Evolutionary conservation across 2,113 vertebrate species (phyloP).

Genomic region (Aegotheles bennettii): DNA sequence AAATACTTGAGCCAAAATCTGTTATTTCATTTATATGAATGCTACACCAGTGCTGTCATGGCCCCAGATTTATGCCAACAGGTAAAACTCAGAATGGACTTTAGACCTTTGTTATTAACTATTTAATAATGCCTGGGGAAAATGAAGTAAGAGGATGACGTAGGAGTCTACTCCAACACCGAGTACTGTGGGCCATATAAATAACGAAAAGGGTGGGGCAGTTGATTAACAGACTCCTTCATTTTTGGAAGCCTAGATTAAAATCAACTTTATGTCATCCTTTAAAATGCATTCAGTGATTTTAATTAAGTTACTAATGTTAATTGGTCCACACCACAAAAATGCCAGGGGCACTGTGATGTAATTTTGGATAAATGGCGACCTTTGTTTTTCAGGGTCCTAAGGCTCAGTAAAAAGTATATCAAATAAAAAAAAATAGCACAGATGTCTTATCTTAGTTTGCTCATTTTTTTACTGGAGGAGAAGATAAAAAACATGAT

Average conservation of each 20-base stretch:
- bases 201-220: background rate
- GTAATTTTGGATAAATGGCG: background rate
- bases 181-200: background rate
- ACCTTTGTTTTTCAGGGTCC: background rate
- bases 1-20: background rate
- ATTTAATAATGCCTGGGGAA: constrained; percentile 24
- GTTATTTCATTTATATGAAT: background rate
- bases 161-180: background rate
- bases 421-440: background rate
- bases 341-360: background rate
- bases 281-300: background rate
- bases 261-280: constrained; percentile 29
- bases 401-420: background rate
- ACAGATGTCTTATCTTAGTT: background rate
- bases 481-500: background rate
- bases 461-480: background rate
- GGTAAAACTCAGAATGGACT: background rate
- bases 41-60: background rate
- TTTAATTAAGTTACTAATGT: constrained; percentile 3
- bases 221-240: background rate
- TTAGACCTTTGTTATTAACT: constrained; percentile 16
- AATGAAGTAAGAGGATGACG: constrained; percentile 18
- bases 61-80: background rate
- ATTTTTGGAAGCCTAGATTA: constrained; percentile 35
- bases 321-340: background rate